Base-by-base conservation (phyloP, 2,888 invertebrate species). In the Chrysopilus asiliformis region DNA sequence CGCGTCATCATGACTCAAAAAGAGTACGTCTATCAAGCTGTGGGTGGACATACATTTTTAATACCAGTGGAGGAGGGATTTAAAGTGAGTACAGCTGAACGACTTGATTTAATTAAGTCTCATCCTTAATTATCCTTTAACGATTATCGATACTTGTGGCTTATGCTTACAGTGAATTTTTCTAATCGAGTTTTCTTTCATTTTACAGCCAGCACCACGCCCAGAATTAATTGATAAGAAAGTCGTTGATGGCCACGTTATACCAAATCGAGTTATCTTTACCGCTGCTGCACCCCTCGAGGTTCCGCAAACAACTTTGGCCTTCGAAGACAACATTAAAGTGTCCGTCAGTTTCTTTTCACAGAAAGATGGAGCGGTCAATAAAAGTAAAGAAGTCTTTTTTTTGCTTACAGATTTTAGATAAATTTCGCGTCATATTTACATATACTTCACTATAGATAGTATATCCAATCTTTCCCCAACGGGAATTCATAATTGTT, bases 51-150 rank as follows among this genome's bases (percentile, higher is more conserved):
- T 58, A 91, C 91, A 12, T 91, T 86, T 64, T 85, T 91, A 56
- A 79, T 91, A 49, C 90, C 91, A 6, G 78, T 90, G 28, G 89
- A 90, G 60, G 83, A 85, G 57, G 87, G 86, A 40, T 85, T 87
- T 52, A 80, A 80, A 74, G 87, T 87, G 67, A 65, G 52, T 44
- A 28, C 19, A 39, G 18, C 6, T 6, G 17, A 17, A 26, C 8
- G 10, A 20, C n/a, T 24, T 22, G 22, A 7, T 6, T 14, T 31
- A 31, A 31, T 9, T 31, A n/a, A 15, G 5, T 9, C 9, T 6
- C 31, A 31, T 31, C 16, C 16, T 31, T 31, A 15, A 15, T 15
- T 31, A 15, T 14, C 15, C 31, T 31, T 31, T 31, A 10, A 5
- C 28, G 28, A 9, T 14, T 14, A 8, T 30, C 30, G 22, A n/a